A percentile compares a stretch with the other conserved stretches of the same genome.
Conservation (phyloP, 2,113 vertebrate genomes). For the Cromileptes altivelis region DNA sequence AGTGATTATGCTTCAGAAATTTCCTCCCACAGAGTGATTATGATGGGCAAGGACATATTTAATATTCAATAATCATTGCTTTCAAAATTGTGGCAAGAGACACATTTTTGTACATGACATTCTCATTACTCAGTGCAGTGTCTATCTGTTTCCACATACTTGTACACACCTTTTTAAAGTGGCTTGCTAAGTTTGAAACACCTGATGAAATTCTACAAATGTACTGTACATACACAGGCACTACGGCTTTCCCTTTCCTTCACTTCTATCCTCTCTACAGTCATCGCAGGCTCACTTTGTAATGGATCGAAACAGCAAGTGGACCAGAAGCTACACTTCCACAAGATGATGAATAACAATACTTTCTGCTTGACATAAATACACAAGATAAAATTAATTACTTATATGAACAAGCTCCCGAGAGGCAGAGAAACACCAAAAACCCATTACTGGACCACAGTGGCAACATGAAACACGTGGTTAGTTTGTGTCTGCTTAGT, state of each 20-base stretch:
- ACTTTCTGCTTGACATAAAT: conserved; percentile 66
- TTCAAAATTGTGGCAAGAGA: not conserved
- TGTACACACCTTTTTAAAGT: not conserved
- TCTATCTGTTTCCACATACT: not conserved
- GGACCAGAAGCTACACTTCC: conserved; percentile 64
- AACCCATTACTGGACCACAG: conserved; percentile 47
- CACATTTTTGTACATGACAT: not conserved
- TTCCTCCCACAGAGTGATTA: conserved; percentile 5
- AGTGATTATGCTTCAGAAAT: conserved; percentile 23
- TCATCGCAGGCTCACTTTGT: conserved; percentile 42
- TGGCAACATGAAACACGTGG: conserved; percentile 42
- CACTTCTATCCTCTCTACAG: conserved; percentile 30
- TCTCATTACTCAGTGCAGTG: not conserved
- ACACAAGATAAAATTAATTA: conserved; percentile 68
- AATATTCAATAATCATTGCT: conserved; percentile 11
- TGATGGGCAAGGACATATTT: conserved; percentile 4
- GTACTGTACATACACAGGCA: not conserved
- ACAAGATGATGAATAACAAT: conserved; percentile 72
- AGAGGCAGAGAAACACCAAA: conserved; percentile 47
- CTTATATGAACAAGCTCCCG: conserved; percentile 51
- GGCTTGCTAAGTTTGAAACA: not conserved
- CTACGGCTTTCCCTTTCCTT: not conserved
- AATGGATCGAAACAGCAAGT: conserved; percentile 63
- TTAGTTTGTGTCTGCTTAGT: conserved; percentile 28
- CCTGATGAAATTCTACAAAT: conserved; percentile 43